These are phyloP conservation scores for Drosophila orena DNA, from an alignment of 1,140 invertebrate genomes.

Conservation along the genomic window DNA sequence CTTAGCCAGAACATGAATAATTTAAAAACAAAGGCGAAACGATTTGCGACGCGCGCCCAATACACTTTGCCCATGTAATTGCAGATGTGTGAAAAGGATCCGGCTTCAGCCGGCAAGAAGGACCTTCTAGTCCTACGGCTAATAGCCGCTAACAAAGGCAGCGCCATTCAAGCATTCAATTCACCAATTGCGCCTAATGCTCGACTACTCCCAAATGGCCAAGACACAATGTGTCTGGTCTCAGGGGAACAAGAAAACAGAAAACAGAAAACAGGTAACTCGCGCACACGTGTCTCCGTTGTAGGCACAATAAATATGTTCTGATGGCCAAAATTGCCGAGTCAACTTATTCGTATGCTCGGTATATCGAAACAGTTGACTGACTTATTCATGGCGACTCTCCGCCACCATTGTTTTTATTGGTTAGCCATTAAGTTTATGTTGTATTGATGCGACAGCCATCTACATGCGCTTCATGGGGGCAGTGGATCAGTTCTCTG, in stretches of 20 bases:
- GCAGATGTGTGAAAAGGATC: conserved; percentile 50
- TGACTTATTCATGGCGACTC: conserved; percentile 53
- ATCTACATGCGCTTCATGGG: too few species aligned
- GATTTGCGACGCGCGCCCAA: conserved; percentile 46
- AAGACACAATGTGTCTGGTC: conserved; percentile 18
- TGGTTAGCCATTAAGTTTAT: conserved; percentile 42
- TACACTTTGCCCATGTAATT: conserved; percentile 51
- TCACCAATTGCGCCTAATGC: conserved; percentile 51
- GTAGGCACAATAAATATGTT: conserved; percentile 50
- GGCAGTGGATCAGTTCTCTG: neutral
- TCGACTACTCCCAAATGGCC: conserved; percentile 44
- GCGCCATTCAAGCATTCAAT: conserved; percentile 41
- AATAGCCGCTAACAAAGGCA: conserved; percentile 30
- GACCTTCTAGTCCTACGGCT: conserved; percentile 17
- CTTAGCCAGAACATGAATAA: conserved; percentile 70
- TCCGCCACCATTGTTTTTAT: conserved; percentile 45
- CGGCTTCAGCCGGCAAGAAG: conserved; percentile 3
- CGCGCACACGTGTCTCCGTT: conserved; percentile 38
- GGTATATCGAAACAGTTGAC: conserved; percentile 19
- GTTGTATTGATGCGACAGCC: conserved; percentile 26
- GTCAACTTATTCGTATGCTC: conserved; percentile 30
- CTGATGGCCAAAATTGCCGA: conserved; percentile 52
- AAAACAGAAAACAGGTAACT: conserved; percentile 18
- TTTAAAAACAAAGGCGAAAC: conserved; percentile 56
- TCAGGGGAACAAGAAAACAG: conserved; percentile 5